Conservation (phyloP, 2,113 vertebrate species). For the Mellivora capensis region DNA sequence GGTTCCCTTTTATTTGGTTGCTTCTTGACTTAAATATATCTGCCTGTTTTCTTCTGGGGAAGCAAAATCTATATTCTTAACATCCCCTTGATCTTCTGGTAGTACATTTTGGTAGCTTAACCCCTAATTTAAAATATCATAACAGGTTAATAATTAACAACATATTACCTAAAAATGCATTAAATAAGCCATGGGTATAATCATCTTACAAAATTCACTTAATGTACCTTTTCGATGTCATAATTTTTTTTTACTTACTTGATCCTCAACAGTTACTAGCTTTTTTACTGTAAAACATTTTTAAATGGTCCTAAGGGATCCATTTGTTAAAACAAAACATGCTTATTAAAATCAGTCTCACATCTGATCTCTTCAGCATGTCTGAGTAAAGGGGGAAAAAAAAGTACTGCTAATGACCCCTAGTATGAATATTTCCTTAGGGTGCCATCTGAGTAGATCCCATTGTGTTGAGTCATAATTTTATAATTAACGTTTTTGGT, state of each 20-base stretch:
- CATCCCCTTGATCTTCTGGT: conserved; percentile 11
- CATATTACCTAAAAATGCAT: conserved; percentile 35
- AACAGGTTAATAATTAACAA: conserved; percentile 33
- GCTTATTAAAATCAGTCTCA: conserved; percentile 52
- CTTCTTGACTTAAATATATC: conserved; percentile 37
- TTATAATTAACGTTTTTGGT: conserved; percentile 43
- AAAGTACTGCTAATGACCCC: not conserved
- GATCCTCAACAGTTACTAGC: not conserved
- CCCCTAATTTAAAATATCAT: conserved; percentile 32
- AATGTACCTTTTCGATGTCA: conserved; percentile 35
- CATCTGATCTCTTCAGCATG: conserved; percentile 34
- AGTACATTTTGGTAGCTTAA: conserved; percentile 30
- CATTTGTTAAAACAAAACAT: conserved; percentile 12
- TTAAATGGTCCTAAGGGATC: conserved; percentile 35
- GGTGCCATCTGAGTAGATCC: not conserved
- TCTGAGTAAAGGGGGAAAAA: not conserved
- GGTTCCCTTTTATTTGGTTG: conserved; percentile 39
- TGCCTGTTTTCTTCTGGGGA: conserved; percentile 29
- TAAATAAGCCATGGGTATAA: conserved; percentile 22
- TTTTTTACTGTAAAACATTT: not conserved
- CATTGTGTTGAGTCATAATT: not conserved
- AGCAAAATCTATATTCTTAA: conserved; percentile 32
- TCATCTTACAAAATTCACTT: conserved; percentile 35
- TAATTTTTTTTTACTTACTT: conserved; percentile 37
- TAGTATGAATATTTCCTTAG: not conserved